A percentile compares a stretch with the other conserved stretches of the same genome.
These are phyloP conservation scores for Keiferia lycopersicella DNA, from an alignment of 2,888 invertebrate genomes.

Conservation along the genomic window DNA sequence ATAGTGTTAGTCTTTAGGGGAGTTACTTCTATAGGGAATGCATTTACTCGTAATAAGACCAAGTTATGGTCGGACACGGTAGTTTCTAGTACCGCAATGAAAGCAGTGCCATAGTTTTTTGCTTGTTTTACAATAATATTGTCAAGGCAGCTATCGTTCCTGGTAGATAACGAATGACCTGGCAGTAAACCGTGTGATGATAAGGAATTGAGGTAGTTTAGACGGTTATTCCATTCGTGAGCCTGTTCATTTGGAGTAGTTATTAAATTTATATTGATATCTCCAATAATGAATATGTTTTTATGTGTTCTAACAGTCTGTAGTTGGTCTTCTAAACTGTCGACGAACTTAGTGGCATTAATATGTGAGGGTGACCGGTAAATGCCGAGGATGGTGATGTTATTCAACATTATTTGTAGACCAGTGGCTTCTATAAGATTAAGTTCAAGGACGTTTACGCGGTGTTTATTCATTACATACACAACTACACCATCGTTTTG, in stretches of 20 bases:
- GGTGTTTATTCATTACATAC: slow-evolving; percentile 15
- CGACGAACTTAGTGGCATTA: slow-evolving; percentile 18
- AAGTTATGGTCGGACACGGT: slow-evolving; percentile 20
- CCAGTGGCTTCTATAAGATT: slow-evolving; percentile 8
- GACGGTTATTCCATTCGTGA: neutral
- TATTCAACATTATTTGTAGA: slow-evolving; percentile 8
- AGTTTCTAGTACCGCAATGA: slow-evolving; percentile 17
- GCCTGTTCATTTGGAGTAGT: neutral
- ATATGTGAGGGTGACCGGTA: slow-evolving; percentile 19
- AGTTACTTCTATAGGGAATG: neutral
- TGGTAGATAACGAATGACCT: slow-evolving; percentile 14
- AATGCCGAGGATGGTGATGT: slow-evolving; percentile 12
- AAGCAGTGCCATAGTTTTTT: neutral
- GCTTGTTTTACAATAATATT: slow-evolving; percentile 17
- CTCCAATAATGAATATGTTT: slow-evolving; percentile 22
- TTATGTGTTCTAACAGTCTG: neutral
- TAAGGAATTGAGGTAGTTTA: slow-evolving; percentile 16
- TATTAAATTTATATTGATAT: slow-evolving; percentile 23
- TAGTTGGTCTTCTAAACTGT: slow-evolving; percentile 9
- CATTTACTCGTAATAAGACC: neutral
- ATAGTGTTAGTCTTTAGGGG: neutral
- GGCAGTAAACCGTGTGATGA: slow-evolving; percentile 16
- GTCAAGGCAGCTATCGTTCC: slow-evolving; percentile 22
- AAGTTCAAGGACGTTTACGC: neutral
- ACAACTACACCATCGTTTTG: slow-evolving; percentile 33